phyloP scores from a whole-genome alignment of 2,888 invertebrate species.

The Melanostoma scalare region DNA sequence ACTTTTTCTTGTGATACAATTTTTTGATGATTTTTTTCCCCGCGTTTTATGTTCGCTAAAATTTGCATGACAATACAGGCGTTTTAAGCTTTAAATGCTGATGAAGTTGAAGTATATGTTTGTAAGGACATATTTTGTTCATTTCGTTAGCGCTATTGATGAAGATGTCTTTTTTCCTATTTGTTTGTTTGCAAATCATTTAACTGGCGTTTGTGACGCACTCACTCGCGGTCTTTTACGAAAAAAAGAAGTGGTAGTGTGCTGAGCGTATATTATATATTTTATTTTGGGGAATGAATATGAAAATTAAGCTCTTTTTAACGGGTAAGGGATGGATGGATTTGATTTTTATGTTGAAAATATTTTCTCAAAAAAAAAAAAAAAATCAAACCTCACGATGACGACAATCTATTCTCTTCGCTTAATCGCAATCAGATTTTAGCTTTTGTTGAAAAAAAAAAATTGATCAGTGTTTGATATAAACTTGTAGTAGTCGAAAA shows the following conservation, averaged over 20 bases:
- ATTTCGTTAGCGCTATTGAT: slow-evolving; percentile 68
- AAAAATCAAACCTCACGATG: slow-evolving; percentile 12
- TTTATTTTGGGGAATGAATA: slow-evolving; percentile 53
- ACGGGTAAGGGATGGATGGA: slow-evolving; percentile 35
- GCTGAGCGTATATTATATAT: slow-evolving; percentile 25
- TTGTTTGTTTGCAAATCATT: slow-evolving; percentile 38
- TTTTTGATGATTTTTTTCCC: slow-evolving; percentile 41
- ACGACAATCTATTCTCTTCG: slow-evolving; percentile 1
- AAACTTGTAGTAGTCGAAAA: slow-evolving; percentile 23
- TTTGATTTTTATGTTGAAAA: slow-evolving; percentile 12
- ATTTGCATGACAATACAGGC: slow-evolving; percentile 72
- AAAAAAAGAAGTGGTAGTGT: slow-evolving; percentile 23
- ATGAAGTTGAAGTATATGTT: slow-evolving; percentile 18
- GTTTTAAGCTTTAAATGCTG: slow-evolving; percentile 63
- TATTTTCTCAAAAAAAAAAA: neutral
- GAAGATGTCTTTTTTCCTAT: slow-evolving; percentile 40
- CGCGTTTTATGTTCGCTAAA: slow-evolving; percentile 37
- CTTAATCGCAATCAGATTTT: slow-evolving; percentile 40
- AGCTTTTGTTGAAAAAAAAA: neutral
- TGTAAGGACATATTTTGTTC: slow-evolving; percentile 30
- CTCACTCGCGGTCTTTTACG: slow-evolving; percentile 35
- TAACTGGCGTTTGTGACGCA: slow-evolving; percentile 34
- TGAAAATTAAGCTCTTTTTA: slow-evolving; percentile 64
- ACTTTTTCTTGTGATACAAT: slow-evolving; percentile 37
- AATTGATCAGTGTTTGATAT: slow-evolving; percentile 8